These are phyloP conservation scores for Athalia cordata DNA, from an alignment of 2,888 invertebrate genomes.

Conservation along the genomic window DNA sequence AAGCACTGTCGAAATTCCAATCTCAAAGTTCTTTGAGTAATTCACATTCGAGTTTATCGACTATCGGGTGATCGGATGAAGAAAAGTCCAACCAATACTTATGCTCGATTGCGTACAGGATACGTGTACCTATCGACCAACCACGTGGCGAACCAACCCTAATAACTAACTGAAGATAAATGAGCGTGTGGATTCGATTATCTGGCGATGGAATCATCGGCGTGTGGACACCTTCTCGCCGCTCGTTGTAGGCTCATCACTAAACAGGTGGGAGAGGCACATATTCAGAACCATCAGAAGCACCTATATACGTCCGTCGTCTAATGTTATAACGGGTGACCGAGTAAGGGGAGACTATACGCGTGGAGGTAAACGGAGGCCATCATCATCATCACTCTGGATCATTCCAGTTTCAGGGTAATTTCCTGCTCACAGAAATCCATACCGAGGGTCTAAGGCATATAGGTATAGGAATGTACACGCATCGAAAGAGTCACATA, in stretches of 20 bases:
- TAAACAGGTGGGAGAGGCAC: neutral
- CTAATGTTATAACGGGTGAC: constrained; percentile 20
- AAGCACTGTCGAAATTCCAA: too few species aligned
- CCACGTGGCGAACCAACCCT: constrained; percentile 49
- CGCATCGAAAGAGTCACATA: too few species aligned
- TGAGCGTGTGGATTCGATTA: constrained; percentile 68
- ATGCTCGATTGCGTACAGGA: too few species aligned
- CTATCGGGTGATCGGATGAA: neutral
- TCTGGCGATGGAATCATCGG: constrained; percentile 65
- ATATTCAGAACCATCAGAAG: neutral
- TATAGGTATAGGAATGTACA: neutral
- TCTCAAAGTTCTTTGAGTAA: too few species aligned
- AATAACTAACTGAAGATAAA: constrained; percentile 68
- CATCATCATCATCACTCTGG: constrained; percentile 11
- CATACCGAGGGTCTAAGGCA: neutral
- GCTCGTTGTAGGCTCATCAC: constrained; percentile 2
- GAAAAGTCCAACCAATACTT: too few species aligned
- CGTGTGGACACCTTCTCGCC: constrained; percentile 52
- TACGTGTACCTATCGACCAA: too few species aligned
- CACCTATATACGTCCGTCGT: constrained; percentile 11
- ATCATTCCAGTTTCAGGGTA: constrained; percentile 47
- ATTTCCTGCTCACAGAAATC: constrained; percentile 62
- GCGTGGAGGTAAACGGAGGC: neutral
- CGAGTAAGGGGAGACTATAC: too few species aligned
- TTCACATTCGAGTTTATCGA: constrained; percentile 44